Conservation (phyloP, 2,888 invertebrate species). For the Eilema griseolum region DNA sequence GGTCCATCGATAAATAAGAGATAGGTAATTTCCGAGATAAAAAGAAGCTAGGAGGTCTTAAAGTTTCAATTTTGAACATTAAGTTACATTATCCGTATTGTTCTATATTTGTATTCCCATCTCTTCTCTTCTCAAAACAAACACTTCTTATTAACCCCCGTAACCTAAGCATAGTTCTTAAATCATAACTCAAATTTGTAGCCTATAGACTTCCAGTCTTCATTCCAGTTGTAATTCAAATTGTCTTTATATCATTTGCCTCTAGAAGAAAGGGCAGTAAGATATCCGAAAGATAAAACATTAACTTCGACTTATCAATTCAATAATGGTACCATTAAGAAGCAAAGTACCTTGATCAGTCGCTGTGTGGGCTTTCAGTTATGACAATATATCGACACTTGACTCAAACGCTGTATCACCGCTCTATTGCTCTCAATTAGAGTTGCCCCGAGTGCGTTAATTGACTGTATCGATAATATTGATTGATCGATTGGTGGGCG, state of each 20-base stretch:
- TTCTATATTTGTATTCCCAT: not conserved
- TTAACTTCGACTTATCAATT: not conserved
- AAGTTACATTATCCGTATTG: not conserved
- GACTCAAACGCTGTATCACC: slow-evolving; percentile 54
- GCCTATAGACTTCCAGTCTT: not conserved
- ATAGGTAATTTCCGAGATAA: not conserved
- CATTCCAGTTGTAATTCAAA: not conserved
- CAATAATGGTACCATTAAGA: not conserved
- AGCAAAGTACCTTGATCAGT: not conserved
- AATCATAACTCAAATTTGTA: not conserved
- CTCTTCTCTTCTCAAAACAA: not conserved
- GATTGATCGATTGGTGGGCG: slow-evolving; percentile 79
- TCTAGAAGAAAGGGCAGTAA: not conserved
- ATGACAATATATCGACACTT: slow-evolving; percentile 47
- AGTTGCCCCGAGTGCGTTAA: slow-evolving; percentile 66
- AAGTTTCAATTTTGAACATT: not conserved
- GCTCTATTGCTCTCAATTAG: slow-evolving; percentile 66
- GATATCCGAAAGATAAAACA: not conserved
- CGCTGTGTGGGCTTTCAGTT: slow-evolving; percentile 30
- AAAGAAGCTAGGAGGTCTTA: not conserved
- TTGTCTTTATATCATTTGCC: not conserved
- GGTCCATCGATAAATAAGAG: not conserved
- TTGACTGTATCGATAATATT: slow-evolving; percentile 82
- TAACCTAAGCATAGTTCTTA: not conserved
- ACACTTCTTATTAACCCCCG: not conserved